Evolutionary conservation across 2,797 vertebrate species (phyloP).

Genomic region (Aotus griseimembra): DNA sequence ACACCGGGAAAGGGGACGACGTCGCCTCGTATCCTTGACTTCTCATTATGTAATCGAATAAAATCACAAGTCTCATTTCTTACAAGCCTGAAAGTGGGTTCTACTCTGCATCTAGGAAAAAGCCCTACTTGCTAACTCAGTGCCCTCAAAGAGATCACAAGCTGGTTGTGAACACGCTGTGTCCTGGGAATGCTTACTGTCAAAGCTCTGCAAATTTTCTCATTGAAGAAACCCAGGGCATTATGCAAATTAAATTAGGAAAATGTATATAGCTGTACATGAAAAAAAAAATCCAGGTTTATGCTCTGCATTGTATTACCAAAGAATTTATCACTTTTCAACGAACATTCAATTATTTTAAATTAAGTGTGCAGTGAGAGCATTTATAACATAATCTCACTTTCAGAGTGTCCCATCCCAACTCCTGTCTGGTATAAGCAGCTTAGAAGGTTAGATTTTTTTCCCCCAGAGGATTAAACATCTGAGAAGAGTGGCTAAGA

Average conservation of each 20-base stretch:
- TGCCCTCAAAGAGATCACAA: not conserved
- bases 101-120: not conserved
- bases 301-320: not conserved
- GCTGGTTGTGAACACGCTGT: not conserved
- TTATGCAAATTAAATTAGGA: not conserved
- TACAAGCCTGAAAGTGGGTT: not conserved
- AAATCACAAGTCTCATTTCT: not conserved
- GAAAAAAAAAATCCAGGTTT: not conserved
- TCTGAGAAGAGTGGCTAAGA: slow-evolving; percentile 31
- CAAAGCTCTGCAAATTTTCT: not conserved
- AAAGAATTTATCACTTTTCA: not conserved
- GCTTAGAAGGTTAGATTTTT: not conserved
- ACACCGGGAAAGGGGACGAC: not conserved
- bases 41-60: slow-evolving; percentile 28
- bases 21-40: not conserved
- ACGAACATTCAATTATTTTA: slow-evolving; percentile 5
- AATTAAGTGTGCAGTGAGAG: not conserved
- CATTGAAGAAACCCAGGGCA: not conserved
- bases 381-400: not conserved
- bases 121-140: not conserved
- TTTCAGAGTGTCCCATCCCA: not conserved
- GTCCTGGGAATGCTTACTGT: not conserved
- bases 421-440: not conserved
- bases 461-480: not conserved
- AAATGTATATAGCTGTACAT: not conserved